Base-by-base conservation (phyloP, 2,113 vertebrate species). In the Columba livia region DNA sequence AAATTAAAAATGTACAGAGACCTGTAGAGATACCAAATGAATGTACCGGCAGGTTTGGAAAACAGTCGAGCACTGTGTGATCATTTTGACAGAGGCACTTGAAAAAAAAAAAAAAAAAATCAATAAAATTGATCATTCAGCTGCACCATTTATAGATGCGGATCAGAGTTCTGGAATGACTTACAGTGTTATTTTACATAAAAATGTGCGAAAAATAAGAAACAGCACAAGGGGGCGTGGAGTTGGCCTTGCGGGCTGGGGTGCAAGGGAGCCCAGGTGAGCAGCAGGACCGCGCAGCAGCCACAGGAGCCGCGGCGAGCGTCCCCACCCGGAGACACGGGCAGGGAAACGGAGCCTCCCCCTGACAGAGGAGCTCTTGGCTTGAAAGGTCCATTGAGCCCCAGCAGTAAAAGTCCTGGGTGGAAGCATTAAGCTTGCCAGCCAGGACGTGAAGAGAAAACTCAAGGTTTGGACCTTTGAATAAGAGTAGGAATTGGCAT, bases 31-130 rank as follows among this genome's bases (percentile, higher is more conserved):
- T 60, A 77, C 29, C 16, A 62, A 71, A 95, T 86, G 62, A 51
- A 57, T 9, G 34, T 14, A 90, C 77, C 92, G 69, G 42, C 74
- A 95, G 83, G 26, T 86, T 81, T 91, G 79, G 89, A 90, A 96
- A 88, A 65, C 25, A 54, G 82, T 56, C 79, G 53, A 89, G 89
- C 51, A 80, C 75, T 82, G 60, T 81, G 93, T 96, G 97, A 96
- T 95, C 91, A n/a, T 96, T 97, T 93, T 94, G 91, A 98, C 97
- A 97, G 94, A 97, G 85, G 79, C 85, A 85, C 73, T 93, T 95
- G 96, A 90, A 94, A 92, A 90, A 94, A 97, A 97, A 98, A 98
- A 96, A 95, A 90, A 94, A 92, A 90, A 94, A 97, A 97, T 98
- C 98, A 96, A 95, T 97, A 95, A 65, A 61, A 97, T 90, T 80